These are phyloP conservation scores for Chiridota heheva DNA, from an alignment of 35 echinoderm and acorn worm genomes.

Conservation along the genomic window DNA sequence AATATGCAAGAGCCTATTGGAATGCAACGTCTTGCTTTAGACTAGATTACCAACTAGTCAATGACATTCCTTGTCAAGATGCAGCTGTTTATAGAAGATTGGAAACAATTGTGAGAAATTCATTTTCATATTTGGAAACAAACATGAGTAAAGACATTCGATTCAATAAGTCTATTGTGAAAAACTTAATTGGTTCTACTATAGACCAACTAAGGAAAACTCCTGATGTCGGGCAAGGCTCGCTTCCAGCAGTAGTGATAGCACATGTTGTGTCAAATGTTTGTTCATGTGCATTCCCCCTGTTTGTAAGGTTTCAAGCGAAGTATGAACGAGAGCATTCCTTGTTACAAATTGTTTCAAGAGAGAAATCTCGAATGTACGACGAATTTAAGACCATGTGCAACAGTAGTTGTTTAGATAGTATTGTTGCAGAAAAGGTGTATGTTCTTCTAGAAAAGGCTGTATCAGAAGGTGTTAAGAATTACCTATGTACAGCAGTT, in stretches of 20 bases:
- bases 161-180: conserved; percentile 1
- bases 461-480: not conserved
- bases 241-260: no score
- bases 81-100: no score
- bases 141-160: not conserved
- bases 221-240: no score
- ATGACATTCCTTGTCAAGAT: no score
- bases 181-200: conserved; percentile 12
- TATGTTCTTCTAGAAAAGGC: not conserved
- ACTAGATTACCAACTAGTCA: no score
- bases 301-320: no score
- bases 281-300: no score
- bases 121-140: not conserved
- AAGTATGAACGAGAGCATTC: no score
- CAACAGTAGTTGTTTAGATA: not conserved
- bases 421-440: not conserved
- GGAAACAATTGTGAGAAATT: not conserved
- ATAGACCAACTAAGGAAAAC: not conserved
- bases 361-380: no score
- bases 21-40: no score
- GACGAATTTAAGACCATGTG: not conserved
- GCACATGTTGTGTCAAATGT: no score
- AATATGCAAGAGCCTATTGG: no score
- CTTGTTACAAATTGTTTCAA: not conserved
- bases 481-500: conserved; percentile 4